phyloP scores from a whole-genome alignment of 2,797 vertebrate genomes.

The Acipenser oxyrinchus region DNA sequence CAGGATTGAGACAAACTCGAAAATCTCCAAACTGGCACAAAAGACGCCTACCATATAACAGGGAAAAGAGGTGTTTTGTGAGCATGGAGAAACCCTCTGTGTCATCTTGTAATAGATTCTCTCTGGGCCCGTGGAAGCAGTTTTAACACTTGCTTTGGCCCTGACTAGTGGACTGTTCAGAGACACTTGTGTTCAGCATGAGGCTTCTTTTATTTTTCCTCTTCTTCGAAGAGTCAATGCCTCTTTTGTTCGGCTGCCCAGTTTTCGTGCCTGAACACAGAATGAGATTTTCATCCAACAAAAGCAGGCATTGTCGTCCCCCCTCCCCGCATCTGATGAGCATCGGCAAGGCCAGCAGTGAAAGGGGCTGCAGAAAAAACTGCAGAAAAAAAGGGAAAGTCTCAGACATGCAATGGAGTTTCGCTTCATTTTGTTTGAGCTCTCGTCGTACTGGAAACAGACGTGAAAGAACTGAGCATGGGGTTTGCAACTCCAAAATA shows the following conservation, averaged over 20 bases:
- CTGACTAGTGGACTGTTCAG: constrained; percentile 37
- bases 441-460: no score
- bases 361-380: background rate
- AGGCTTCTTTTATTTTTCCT: constrained; percentile 39
- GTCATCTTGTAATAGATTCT: background rate
- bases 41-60: no score
- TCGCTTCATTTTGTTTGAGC: no score
- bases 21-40: no score
- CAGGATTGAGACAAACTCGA: no score
- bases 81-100: no score
- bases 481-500: no score
- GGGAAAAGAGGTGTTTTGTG: no score
- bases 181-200: constrained; percentile 32
- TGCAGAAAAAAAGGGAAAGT: background rate
- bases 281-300: constrained; percentile 48
- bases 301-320: constrained; percentile 58
- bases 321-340: constrained; percentile 49
- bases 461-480: no score
- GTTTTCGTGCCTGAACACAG: constrained; percentile 51
- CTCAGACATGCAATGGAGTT: no score
- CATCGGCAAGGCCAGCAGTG: constrained; percentile 34
- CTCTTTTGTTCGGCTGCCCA: constrained; percentile 60
- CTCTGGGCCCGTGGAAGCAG: background rate
- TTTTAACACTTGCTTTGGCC: constrained; percentile 26
- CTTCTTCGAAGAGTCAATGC: constrained; percentile 51